A percentile compares a stretch with the other conserved stretches of the same genome.
Conservation (phyloP, 2,113 vertebrate species). For the Laticauda colubrina region DNA sequence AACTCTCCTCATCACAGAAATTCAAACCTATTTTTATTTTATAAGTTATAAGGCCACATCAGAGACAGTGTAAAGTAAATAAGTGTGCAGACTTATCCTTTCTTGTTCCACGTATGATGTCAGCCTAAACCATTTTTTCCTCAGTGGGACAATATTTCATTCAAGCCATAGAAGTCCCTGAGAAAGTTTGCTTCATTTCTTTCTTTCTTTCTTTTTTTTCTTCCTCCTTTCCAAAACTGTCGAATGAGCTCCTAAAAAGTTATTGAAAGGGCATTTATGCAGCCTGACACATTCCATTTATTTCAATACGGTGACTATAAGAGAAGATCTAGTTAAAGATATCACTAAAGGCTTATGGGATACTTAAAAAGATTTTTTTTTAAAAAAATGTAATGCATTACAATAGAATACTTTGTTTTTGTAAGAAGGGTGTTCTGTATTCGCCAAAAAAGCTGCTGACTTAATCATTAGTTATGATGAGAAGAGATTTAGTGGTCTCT, state of each 20-base stretch:
- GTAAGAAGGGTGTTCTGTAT: conserved; percentile 56
- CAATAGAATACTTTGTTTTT: conserved; percentile 73
- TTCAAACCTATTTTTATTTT: conserved; percentile 52
- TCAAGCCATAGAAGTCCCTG: conserved; percentile 63
- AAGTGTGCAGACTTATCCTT: conserved; percentile 50
- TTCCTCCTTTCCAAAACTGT: conserved; percentile 39
- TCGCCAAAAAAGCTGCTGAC: conserved; percentile 65
- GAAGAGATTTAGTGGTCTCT: conserved; percentile 72
- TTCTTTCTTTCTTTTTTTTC: conserved; percentile 47
- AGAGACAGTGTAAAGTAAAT: conserved; percentile 60
- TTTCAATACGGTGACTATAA: conserved; percentile 68
- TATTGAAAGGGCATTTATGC: conserved; percentile 65
- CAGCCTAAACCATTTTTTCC: conserved; percentile 60
- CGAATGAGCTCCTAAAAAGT: conserved; percentile 61
- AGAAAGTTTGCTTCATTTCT: conserved; percentile 66
- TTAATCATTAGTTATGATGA: conserved; percentile 72
- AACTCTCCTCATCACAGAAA: conserved; percentile 50
- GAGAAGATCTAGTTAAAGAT: conserved; percentile 67
- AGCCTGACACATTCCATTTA: conserved; percentile 66
- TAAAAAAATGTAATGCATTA: conserved; percentile 55
- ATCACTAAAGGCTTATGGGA: conserved; percentile 66
- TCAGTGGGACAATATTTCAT: conserved; percentile 63
- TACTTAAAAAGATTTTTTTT: conserved; percentile 60
- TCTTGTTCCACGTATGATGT: conserved; percentile 58
- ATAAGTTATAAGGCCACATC: conserved; percentile 45